phyloP scores from a whole-genome alignment of 1,140 invertebrate species.

The Teleopsis dalmanni region DNA sequence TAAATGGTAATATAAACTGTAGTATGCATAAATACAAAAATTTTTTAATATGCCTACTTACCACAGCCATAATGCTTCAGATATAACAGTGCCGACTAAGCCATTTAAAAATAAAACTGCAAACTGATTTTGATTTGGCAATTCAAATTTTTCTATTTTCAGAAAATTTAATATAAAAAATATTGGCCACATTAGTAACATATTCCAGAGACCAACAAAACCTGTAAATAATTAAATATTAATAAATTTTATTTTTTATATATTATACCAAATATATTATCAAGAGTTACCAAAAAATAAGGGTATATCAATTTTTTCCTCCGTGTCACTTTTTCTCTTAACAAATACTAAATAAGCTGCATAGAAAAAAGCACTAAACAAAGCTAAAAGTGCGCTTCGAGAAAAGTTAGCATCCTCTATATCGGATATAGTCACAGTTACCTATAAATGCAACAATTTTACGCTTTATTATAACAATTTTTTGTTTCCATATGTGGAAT shows the following conservation, averaged over 20 bases:
- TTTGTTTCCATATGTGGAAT: conserved; percentile 2
- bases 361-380: conserved; percentile 78
- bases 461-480: conserved; percentile 13
- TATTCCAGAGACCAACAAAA: conserved; percentile 80
- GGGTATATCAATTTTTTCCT: conserved; percentile 81
- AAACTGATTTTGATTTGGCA: conserved; percentile 72
- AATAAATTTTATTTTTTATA: conserved; percentile 3
- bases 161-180: conserved; percentile 77
- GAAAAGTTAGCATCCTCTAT: conserved; percentile 56
- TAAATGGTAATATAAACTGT: conserved; percentile 40
- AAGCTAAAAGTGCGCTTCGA: conserved; percentile 63
- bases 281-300: conserved; percentile 74
- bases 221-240: conserved; percentile 51
- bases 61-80: conserved; percentile 84
- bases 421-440: conserved; percentile 65
- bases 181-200: conserved; percentile 75
- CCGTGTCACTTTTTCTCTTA: conserved; percentile 70
- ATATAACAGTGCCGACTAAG: conserved; percentile 77
- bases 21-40: not conserved
- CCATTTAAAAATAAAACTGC: conserved; percentile 73
- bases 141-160: conserved; percentile 69
- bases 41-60: conserved; percentile 39
- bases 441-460: conserved; percentile 44
- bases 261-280: not conserved
- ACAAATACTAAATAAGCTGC: conserved; percentile 77